Evolutionary conservation across 2,888 invertebrate genomes (phyloP).

Genomic region (Drosophila dives): DNA sequence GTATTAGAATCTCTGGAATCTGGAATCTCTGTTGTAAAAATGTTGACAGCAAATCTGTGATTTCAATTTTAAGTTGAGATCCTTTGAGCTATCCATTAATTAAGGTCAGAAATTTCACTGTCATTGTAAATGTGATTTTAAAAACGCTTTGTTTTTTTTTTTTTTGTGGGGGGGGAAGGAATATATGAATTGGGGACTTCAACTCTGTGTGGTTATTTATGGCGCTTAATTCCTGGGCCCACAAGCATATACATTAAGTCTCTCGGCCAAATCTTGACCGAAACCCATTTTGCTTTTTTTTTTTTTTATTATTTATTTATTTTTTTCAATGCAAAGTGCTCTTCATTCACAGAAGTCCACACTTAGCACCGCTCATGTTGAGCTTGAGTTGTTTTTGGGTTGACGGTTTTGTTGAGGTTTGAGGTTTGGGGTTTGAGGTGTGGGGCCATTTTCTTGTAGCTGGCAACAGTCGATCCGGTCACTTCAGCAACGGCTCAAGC

Average conservation of each 20-base stretch:
- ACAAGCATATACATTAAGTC: slow-evolving; percentile 29
- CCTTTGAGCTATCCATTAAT: slow-evolving; percentile 23
- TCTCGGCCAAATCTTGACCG: slow-evolving; percentile 17
- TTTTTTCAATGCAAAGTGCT: slow-evolving; percentile 71
- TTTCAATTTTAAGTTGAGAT: slow-evolving; percentile 8
- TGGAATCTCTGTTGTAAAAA: not conserved
- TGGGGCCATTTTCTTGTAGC: slow-evolving; percentile 54
- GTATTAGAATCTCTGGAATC: not conserved
- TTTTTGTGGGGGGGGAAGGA: not conserved
- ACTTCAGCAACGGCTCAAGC: slow-evolving; percentile 36
- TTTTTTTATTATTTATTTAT: not conserved
- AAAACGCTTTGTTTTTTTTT: not conserved
- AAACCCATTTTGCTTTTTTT: slow-evolving; percentile 20
- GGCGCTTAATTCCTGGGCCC: slow-evolving; percentile 50
- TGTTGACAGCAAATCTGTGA: not conserved
- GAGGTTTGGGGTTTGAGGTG: not conserved
- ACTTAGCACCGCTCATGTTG: slow-evolving; percentile 36
- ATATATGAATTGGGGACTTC: slow-evolving; percentile 11
- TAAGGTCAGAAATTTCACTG: slow-evolving; percentile 30
- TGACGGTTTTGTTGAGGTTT: slow-evolving; percentile 9
- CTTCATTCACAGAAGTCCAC: slow-evolving; percentile 73
- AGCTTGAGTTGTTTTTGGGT: slow-evolving; percentile 27
- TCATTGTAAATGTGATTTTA: slow-evolving; percentile 6
- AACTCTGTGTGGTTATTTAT: slow-evolving; percentile 42
- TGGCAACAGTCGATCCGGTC: slow-evolving; percentile 39